A percentile compares a stretch with the other conserved stretches of the same genome.
Evolutionary conservation across 2,113 vertebrate species (phyloP).

Genomic region (Scartelaos histophorus): DNA sequence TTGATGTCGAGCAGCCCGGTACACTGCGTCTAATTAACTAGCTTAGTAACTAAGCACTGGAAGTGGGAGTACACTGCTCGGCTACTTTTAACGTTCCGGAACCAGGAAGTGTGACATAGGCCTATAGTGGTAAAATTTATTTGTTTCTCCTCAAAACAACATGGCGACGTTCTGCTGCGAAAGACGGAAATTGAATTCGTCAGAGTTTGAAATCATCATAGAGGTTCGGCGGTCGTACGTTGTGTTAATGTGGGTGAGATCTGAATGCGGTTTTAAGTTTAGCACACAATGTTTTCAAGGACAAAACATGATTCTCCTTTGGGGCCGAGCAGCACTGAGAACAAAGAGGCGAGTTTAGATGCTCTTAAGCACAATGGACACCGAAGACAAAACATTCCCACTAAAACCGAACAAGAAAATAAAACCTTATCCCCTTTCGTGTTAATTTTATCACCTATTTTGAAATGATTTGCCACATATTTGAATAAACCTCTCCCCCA

Average conservation of each 20-base stretch:
- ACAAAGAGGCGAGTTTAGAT: not conserved
- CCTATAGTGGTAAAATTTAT: too few species aligned
- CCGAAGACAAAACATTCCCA: not conserved
- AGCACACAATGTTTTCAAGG: not conserved
- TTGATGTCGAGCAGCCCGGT: too few species aligned
- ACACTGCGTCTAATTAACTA: too few species aligned
- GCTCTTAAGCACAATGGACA: not conserved
- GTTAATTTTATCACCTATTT: not conserved
- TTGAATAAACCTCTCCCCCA: slow-evolving; percentile 26
- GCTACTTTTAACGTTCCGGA: too few species aligned
- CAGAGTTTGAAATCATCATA: not conserved
- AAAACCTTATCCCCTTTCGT: not conserved
- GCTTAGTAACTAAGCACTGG: too few species aligned
- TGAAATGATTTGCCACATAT: slow-evolving; percentile 17
- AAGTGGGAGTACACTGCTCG: too few species aligned
- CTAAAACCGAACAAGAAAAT: not conserved
- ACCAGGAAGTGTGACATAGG: too few species aligned
- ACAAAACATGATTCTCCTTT: not conserved
- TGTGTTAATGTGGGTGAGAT: not conserved
- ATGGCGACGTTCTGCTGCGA: too few species aligned
- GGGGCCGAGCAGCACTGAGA: not conserved
- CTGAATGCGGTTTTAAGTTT: not conserved
- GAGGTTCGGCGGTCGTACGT: too few species aligned
- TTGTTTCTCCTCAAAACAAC: too few species aligned
- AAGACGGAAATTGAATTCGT: too few species aligned